Evolutionary conservation across 2,888 invertebrate species (phyloP).

Genomic region (Pecten maximus): DNA sequence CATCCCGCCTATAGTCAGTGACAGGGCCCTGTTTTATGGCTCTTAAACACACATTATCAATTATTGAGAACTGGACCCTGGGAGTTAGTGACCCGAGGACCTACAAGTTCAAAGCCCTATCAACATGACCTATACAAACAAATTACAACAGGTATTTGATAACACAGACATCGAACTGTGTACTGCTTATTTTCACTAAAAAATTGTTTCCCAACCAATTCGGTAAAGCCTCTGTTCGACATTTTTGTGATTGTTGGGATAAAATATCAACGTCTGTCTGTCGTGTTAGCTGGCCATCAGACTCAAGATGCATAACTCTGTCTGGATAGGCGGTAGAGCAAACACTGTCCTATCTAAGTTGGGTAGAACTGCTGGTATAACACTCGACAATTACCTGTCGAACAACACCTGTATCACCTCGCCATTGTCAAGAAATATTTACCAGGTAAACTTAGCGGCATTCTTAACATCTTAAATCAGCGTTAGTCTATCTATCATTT

Average conservation of each 20-base stretch:
- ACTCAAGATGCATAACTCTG: slow-evolving; percentile 9
- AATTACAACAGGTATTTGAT: too few relatives aligned
- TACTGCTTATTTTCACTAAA: not conserved
- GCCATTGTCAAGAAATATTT: not conserved
- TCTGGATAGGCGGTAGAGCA: not conserved
- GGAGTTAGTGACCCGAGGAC: not conserved
- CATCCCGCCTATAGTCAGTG: not conserved
- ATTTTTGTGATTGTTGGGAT: too few relatives aligned
- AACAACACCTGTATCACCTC: not conserved
- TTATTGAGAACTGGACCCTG: not conserved
- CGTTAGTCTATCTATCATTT: not conserved
- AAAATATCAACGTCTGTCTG: too few relatives aligned
- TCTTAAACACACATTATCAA: slow-evolving; percentile 15
- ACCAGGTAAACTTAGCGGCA: not conserved
- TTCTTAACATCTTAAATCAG: slow-evolving; percentile 10
- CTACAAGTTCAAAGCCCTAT: not conserved
- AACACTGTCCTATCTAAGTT: not conserved
- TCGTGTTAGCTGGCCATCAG: not conserved
- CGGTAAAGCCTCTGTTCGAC: not conserved
- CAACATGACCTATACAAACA: not conserved
- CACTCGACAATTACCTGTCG: slow-evolving; percentile 13
- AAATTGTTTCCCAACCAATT: too few relatives aligned
- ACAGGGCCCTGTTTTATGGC: not conserved
- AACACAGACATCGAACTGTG: not conserved
- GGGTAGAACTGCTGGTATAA: not conserved